Base-by-base conservation (phyloP, 2,888 invertebrate genomes). In the Idaea straminata region DNA sequence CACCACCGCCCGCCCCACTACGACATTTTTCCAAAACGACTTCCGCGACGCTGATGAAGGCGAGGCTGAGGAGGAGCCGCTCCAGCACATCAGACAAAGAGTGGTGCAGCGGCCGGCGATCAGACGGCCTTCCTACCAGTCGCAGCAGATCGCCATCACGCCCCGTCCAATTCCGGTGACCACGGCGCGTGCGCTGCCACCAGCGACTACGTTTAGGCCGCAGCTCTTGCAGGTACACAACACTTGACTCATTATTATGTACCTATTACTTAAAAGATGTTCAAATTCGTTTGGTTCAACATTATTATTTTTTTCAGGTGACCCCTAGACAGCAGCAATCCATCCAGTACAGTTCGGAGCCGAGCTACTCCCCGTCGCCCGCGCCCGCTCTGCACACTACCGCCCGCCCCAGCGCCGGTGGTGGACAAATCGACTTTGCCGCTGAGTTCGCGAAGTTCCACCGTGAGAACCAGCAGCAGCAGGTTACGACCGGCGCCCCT, bases 371-470 rank as follows among this genome's bases (percentile, higher is more conserved):
- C 58, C 82, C 92, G 15, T 78, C 87, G 13, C 84, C 92, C 0
- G 77, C 82, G 7, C 83, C 91, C 0, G 83, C 89, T 62, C 80
- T 83, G 61, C 77, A 78, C 59, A 84, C 82, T 0, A 83, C 89
- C 62, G 80, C 83, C 61, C 77, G 78, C 59, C 83, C 82, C 16
- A 85, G 88, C 0, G 63, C 76, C 34, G 78, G 84, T 62, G 79
- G 87, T 5, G 89, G 82, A 64, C 91, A 87, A 70, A 94, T 94
- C 57, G 95, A 96, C 83, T 96, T 96, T 72, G 96, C 96, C 67
- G 95, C 95, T 57, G 96, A 96, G 85, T 95, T 96, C 77, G 96
- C 96, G 69, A 95, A 94, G 78, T 95, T 95, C 94, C 95, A 95
- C 80, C 92, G 95, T 57, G 95, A 95, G 61, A 95, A 95, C 81